These are phyloP conservation scores for Pseudomyrmex sp. DNA, from an alignment of 1,140 invertebrate genomes.

Conservation along the genomic window DNA sequence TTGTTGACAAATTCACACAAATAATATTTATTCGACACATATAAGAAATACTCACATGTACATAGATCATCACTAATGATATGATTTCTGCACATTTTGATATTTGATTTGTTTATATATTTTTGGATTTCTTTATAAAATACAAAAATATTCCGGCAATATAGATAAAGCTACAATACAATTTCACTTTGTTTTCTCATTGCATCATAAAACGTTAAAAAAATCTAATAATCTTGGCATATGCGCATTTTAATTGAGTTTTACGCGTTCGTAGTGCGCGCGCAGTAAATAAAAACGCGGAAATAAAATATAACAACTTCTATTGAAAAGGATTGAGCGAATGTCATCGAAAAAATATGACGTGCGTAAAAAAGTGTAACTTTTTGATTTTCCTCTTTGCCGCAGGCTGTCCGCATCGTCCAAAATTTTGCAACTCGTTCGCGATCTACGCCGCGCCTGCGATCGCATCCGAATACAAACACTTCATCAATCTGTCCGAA, in stretches of 20 bases:
- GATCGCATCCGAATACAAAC: conserved; percentile 34
- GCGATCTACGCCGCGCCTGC: conserved; percentile 18
- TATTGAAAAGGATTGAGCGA: conserved; percentile 47
- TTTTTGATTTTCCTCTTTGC: conserved; percentile 49
- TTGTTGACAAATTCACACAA: neutral
- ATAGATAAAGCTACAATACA: neutral
- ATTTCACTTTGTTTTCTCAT: neutral
- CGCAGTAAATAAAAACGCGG: conserved; percentile 32
- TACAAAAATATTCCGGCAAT: neutral
- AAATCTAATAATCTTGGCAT: conserved; percentile 27
- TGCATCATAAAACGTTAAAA: neutral
- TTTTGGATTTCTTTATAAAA: neutral
- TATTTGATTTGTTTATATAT: neutral
- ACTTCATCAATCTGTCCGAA: conserved; percentile 34
- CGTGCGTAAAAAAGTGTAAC: conserved; percentile 47
- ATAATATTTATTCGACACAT: neutral
- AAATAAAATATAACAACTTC: conserved; percentile 49
- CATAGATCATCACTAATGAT: neutral
- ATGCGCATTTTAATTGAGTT: conserved; percentile 14
- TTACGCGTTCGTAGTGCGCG: conserved; percentile 5
- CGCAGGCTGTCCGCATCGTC: conserved; percentile 8
- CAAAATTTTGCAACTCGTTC: conserved; percentile 37
- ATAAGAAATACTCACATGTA: neutral
- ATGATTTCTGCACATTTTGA: neutral
- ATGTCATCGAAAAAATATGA: conserved; percentile 58